Base-by-base conservation (phyloP, 2,888 invertebrate species). In the Vesta saturnalis region DNA sequence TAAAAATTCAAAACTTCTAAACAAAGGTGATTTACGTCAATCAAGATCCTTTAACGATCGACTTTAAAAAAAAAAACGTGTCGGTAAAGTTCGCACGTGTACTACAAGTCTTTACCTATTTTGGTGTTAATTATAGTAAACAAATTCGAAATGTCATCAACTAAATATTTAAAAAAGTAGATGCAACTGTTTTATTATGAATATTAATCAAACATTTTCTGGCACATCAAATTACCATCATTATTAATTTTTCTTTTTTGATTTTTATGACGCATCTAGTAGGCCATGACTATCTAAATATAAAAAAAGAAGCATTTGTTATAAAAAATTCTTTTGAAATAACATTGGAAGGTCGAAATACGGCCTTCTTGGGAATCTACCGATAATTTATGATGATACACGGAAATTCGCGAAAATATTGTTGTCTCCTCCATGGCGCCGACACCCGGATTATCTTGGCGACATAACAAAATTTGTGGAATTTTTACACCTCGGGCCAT, bases 401-500 rank as follows among this genome's bases (percentile, higher is more conserved):
- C 46, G 62, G 46, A 62, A 55, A 56, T 49, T 49, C 18, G 70
- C 64, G 55, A 54, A 71, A 21, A 63, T 12, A 66, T 87, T 66
- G 92, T 91, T 19, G 52, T 18, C 52, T 10, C 52, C 52, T 5
- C 18, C 19, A 52, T n/a, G 52, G 52, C 52, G 52, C 52, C 52
- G 52, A 52, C 52, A 52, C 52, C 52, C 52, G 52, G 52, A 52
- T 52, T 52, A 52, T n/a, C 12, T 52, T 52, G 52, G 52, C 52
- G 52, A 52, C 52, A 52, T 12, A 21, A 52, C 52, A 10, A 52
- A 52, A 52, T 52, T 52, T 21, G 93, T 86, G 0, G 89, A 88
- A 39, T 92, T 83, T 23, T 23, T 23, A 23, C 8, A 23, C 23
- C 8, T 8, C 4, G 8, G 23, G 23, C 23, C 8, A 23, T 23